These are phyloP conservation scores for Corythoichthys haematopterus DNA, from an alignment of 2,113 vertebrate genomes.

Conservation along the genomic window DNA sequence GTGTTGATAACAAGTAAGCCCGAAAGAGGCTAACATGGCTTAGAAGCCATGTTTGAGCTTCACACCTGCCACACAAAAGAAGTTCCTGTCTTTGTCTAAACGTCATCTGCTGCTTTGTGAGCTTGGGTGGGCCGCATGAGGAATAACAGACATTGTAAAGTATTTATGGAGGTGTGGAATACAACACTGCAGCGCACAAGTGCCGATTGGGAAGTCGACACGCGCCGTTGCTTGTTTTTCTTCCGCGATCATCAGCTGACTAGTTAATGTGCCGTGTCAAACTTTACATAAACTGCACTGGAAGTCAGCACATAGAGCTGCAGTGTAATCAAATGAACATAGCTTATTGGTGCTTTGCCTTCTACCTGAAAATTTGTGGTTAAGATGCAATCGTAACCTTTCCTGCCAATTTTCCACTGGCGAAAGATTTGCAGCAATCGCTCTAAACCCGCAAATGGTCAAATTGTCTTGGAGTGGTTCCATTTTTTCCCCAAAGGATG, in stretches of 20 bases:
- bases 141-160: conserved; percentile 35
- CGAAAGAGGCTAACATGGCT: neutral
- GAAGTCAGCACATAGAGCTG: neutral
- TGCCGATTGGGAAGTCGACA: conserved; percentile 11
- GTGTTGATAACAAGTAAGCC: neutral
- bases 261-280: neutral
- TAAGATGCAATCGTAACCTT: neutral
- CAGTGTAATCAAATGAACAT: neutral
- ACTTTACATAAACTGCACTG: neutral
- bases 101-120: conserved; percentile 13
- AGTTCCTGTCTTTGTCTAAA: conserved; percentile 28
- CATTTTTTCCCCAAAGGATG: conserved; percentile 10
- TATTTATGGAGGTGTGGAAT: conserved; percentile 43
- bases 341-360: neutral
- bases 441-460: neutral
- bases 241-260: neutral
- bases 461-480: conserved; percentile 6
- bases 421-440: conserved; percentile 1
- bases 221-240: neutral
- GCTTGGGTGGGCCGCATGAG: conserved; percentile 19
- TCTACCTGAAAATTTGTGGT: neutral
- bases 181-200: conserved; percentile 13
- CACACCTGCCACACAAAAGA: conserved; percentile 32
- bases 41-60: neutral
- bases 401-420: neutral